phyloP scores from a whole-genome alignment of 2,888 invertebrate genomes.

The Taphrorychus bicolor region DNA sequence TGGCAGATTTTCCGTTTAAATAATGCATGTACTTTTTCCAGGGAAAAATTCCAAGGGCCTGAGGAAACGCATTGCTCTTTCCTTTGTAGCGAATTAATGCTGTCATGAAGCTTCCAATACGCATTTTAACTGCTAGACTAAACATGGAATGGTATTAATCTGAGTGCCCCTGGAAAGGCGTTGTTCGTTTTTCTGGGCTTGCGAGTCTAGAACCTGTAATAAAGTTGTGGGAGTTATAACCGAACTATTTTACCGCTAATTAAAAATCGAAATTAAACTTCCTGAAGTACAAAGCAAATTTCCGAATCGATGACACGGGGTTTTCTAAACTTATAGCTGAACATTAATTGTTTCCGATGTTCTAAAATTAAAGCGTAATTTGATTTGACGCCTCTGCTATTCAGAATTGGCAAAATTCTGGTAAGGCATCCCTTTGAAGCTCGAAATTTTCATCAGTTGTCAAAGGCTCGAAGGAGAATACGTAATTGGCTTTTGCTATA shows the following conservation, averaged over 20 bases:
- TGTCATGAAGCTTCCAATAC: background rate
- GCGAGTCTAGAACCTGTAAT: background rate
- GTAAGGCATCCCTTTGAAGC: conserved; percentile 14
- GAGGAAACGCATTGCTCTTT: conserved; percentile 10
- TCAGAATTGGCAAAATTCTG: conserved; percentile 2
- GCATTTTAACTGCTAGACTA: background rate
- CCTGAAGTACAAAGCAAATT: background rate
- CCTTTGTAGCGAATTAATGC: background rate
- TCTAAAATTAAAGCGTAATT: conserved; percentile 8
- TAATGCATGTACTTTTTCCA: conserved; percentile 31
- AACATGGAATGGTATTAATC: background rate
- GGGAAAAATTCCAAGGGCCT: conserved; percentile 21
- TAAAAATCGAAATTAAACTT: conserved; percentile 1
- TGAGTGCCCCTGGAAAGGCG: background rate
- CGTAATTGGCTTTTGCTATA: background rate
- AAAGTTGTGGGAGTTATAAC: background rate
- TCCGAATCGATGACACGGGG: background rate
- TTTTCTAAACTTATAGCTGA: background rate
- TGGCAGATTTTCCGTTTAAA: conserved; percentile 36
- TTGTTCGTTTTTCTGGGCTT: background rate
- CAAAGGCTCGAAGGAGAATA: conserved; percentile 2
- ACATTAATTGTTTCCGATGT: conserved; percentile 7
- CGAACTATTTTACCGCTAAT: conserved; percentile 2
- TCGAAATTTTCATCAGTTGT: conserved; percentile 11
- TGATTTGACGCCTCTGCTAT: background rate